These are phyloP conservation scores for Bombyx mandarina DNA, from an alignment of 1,140 invertebrate species.

Conservation along the genomic window DNA sequence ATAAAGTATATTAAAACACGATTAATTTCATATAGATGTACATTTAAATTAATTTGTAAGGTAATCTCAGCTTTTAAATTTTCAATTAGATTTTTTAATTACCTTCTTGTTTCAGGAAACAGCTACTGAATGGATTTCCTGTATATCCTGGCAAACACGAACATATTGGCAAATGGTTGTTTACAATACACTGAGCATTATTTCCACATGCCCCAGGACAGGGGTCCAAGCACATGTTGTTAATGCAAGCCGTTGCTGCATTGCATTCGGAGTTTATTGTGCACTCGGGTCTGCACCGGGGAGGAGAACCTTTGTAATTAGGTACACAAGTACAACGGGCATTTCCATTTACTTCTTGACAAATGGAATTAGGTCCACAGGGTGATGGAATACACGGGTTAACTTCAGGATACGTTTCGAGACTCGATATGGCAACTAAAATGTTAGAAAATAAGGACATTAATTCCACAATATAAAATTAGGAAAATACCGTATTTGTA, in stretches of 20 bases:
- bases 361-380: slow-evolving; percentile 80
- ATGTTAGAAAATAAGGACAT: background rate
- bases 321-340: slow-evolving; percentile 78
- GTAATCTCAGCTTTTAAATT: no score
- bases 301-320: slow-evolving; percentile 78
- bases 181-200: slow-evolving; percentile 80
- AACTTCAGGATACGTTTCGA: slow-evolving; percentile 34
- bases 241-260: slow-evolving; percentile 77
- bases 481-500: background rate
- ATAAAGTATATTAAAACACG: slow-evolving; percentile 5
- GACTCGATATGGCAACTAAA: slow-evolving; percentile 29
- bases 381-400: slow-evolving; percentile 83
- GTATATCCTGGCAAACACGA: slow-evolving; percentile 77
- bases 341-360: slow-evolving; percentile 74
- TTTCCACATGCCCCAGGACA: slow-evolving; percentile 82
- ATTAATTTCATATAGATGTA: background rate
- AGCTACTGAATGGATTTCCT: slow-evolving; percentile 78
- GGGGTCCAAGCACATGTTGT: slow-evolving; percentile 76
- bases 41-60: no score
- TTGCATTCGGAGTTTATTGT: slow-evolving; percentile 80
- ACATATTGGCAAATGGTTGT: slow-evolving; percentile 79
- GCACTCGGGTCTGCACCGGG: slow-evolving; percentile 81
- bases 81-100: slow-evolving; percentile 3
- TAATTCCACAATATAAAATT: background rate
- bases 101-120: slow-evolving; percentile 27